Percentiles rank a stretch among this genome's conserved stretches.
Evolutionary conservation across 2,797 vertebrate genomes (phyloP).

Genomic region (Pangasius macronema): DNA sequence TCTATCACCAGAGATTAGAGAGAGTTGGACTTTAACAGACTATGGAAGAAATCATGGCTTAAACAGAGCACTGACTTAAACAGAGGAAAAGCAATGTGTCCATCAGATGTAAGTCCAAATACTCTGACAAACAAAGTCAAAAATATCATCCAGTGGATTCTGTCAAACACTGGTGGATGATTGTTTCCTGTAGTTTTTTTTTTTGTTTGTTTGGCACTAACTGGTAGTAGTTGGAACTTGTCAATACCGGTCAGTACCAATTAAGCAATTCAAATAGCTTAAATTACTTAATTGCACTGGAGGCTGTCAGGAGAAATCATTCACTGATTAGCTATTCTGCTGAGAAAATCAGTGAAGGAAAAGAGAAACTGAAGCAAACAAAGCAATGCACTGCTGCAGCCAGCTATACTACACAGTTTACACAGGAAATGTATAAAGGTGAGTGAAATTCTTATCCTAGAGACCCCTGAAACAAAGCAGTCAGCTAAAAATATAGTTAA

Average conservation of each 20-base stretch:
- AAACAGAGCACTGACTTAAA: not conserved
- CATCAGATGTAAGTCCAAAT: not conserved
- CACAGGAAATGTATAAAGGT: not conserved
- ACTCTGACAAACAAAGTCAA: not conserved
- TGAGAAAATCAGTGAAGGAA: not conserved
- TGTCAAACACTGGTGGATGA: not conserved
- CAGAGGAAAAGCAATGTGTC: not conserved
- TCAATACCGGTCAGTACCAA: not conserved
- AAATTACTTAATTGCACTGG: slow-evolving; percentile 10
- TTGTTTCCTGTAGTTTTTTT: not conserved
- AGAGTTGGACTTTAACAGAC: not conserved
- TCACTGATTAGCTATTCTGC: not conserved
- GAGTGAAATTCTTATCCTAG: not conserved
- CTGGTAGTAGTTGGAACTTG: not conserved
- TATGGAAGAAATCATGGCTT: not conserved
- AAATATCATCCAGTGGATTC: not conserved
- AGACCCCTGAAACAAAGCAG: not conserved
- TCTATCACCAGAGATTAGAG: not conserved
- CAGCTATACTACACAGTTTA: not conserved
- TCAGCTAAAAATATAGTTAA: not conserved
- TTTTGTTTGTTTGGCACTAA: not conserved
- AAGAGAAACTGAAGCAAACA: not conserved
- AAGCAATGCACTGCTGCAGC: not conserved
- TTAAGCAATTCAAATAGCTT: not conserved
- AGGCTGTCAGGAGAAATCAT: slow-evolving; percentile 13